Conservation (phyloP, 2,888 invertebrate species). For the Drosophila acutilabella region DNA sequence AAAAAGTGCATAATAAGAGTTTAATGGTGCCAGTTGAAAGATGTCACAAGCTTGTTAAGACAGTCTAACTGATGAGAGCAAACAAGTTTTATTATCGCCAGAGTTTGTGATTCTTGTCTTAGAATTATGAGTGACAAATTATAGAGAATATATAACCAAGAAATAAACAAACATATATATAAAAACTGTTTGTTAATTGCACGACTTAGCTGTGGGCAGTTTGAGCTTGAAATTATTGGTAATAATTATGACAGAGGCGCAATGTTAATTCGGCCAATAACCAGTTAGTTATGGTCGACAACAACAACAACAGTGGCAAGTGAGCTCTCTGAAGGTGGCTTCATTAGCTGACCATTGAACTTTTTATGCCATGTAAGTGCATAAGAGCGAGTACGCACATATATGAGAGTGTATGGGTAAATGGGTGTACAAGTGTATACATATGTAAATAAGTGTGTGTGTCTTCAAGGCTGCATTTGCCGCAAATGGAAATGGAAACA, state of each 20-base stretch:
- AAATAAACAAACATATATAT: not conserved
- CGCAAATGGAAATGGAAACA: constrained; percentile 67
- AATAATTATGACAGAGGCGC: constrained; percentile 52
- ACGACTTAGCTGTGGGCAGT: constrained; percentile 49
- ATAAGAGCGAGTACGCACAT: constrained; percentile 38
- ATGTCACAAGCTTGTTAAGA: constrained; percentile 25
- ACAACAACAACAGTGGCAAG: constrained; percentile 12
- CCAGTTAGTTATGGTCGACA: constrained; percentile 19
- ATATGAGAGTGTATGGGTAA: not conserved
- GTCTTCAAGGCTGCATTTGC: constrained; percentile 59
- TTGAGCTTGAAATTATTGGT: constrained; percentile 60
- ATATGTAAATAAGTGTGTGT: constrained; percentile 53
- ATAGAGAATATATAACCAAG: constrained; percentile 24
- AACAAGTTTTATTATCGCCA: constrained; percentile 48
- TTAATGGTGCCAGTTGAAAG: constrained; percentile 38
- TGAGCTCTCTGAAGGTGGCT: constrained; percentile 63
- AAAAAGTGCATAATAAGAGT: constrained; percentile 4
- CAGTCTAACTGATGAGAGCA: constrained; percentile 30
- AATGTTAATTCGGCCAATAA: constrained; percentile 48
- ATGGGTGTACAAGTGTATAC: constrained; percentile 6
- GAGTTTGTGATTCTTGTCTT: constrained; percentile 4
- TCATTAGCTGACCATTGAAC: constrained; percentile 70
- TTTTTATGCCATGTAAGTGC: constrained; percentile 60
- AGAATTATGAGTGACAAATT: constrained; percentile 47
- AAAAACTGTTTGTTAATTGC: constrained; percentile 8